Conservation (phyloP, 1,140 invertebrate genomes). For the Homalodisca vitripennis region DNA sequence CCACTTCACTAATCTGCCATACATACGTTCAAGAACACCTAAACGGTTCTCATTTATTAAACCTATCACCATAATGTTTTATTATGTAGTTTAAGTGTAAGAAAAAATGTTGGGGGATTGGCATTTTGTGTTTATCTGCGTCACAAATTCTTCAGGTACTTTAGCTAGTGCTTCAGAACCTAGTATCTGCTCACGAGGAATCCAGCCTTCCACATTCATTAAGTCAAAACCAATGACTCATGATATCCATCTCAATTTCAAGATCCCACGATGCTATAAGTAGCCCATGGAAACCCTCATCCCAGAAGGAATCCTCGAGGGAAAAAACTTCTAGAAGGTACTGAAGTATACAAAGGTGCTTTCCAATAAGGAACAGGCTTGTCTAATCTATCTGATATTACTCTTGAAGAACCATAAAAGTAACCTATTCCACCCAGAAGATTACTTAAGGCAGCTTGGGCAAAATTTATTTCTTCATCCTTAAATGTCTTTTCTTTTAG, state of each 20-base stretch:
- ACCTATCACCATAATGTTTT: constrained; percentile 57
- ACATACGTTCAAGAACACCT: constrained; percentile 62
- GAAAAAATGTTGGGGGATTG: constrained; percentile 93
- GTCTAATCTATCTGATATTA: constrained; percentile 78
- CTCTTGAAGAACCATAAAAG: constrained; percentile 90
- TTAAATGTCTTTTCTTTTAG: constrained; percentile 69
- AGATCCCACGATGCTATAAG: constrained; percentile 90
- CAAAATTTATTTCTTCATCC: constrained; percentile 71
- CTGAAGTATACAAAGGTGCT: constrained; percentile 86
- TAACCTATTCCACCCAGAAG: constrained; percentile 96
- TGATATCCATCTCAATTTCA: constrained; percentile 86
- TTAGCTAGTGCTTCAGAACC: constrained; percentile 83
- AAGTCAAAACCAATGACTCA: constrained; percentile 96
- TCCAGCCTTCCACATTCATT: constrained; percentile 98
- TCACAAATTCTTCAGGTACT: constrained; percentile 95
- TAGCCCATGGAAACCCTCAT: constrained; percentile 98
- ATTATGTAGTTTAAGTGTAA: constrained; percentile 80
- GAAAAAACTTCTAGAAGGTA: constrained; percentile 97
- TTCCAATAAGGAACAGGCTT: constrained; percentile 92
- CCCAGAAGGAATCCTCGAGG: constrained; percentile 98
- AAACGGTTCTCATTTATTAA: constrained; percentile 53
- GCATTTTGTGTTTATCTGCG: constrained; percentile 93
- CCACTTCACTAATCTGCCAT: constrained; percentile 80
- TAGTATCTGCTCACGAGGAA: constrained; percentile 88
- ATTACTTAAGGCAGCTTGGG: constrained; percentile 88